Evolutionary conservation across 2,113 vertebrate genomes (phyloP).

Genomic region (Malaclemys terrapin): DNA sequence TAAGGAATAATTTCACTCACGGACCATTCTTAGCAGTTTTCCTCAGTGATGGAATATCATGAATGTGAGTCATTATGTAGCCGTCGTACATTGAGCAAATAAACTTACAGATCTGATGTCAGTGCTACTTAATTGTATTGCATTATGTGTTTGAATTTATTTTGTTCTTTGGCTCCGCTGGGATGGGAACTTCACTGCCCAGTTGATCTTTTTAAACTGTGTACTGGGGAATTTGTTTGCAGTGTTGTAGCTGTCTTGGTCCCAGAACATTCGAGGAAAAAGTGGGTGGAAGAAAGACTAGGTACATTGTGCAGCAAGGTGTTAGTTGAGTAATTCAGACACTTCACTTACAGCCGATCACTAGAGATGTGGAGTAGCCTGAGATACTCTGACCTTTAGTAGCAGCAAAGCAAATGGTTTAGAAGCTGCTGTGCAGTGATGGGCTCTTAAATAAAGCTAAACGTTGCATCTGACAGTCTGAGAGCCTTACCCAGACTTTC

Average conservation of each 20-base stretch:
- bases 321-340: no score
- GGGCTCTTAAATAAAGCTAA: not conserved
- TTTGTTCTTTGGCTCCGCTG: not conserved
- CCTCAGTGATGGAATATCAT: conserved; percentile 96
- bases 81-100: conserved; percentile 98
- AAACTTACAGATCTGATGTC: conserved; percentile 93
- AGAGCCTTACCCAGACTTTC: not conserved
- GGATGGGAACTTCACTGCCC: not conserved
- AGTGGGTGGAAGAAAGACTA: not conserved
- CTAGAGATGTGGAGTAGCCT: not conserved
- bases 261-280: not conserved
- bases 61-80: conserved; percentile 99
- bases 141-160: conserved; percentile 27
- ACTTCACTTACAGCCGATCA: not conserved
- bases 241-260: not conserved
- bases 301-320: no score
- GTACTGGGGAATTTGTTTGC: not conserved
- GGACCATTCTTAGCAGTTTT: conserved; percentile 98
- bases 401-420: not conserved
- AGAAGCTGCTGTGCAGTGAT: not conserved
- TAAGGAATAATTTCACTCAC: conserved; percentile 90
- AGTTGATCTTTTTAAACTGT: not conserved
- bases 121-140: conserved; percentile 62
- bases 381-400: not conserved
- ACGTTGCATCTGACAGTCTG: not conserved